A percentile compares a stretch with the other conserved stretches of the same genome.
Conservation (phyloP, 37 sponge, comb jelly and placozoan species). For the Dysidea cf. avara region DNA sequence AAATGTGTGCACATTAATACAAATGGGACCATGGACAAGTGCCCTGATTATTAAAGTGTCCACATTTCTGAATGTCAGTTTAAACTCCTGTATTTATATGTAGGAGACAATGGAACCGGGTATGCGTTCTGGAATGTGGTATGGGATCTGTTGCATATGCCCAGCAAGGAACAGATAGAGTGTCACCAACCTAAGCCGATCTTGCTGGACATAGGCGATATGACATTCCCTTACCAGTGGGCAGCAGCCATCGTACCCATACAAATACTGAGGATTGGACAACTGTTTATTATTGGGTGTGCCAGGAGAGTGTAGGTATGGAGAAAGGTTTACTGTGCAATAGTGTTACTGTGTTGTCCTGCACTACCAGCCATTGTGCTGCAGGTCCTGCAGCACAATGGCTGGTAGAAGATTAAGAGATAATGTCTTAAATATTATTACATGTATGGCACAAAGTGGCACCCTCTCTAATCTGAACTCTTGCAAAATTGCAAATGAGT, state of each 20-base stretch:
- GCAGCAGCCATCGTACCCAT: slow-evolving; percentile 53
- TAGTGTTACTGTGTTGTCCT: no score
- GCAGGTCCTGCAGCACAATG: slow-evolving; percentile 80
- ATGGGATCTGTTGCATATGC: slow-evolving; percentile 69
- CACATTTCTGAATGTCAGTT: no score
- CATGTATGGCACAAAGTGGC: no score
- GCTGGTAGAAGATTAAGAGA: slow-evolving; percentile 64
- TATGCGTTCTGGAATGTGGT: slow-evolving; percentile 84
- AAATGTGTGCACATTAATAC: no score
- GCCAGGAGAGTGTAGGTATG: slow-evolving; percentile 81
- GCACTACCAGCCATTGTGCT: no score
- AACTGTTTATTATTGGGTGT: slow-evolving; percentile 59
- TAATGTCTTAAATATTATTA: slow-evolving; percentile 22
- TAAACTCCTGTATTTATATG: no score
- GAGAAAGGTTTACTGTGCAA: no score
- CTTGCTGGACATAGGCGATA: slow-evolving; percentile 89
- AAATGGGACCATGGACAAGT: no score
- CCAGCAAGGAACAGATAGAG: slow-evolving; percentile 66
- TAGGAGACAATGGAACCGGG: slow-evolving; percentile 46
- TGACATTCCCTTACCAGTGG: slow-evolving; percentile 64
- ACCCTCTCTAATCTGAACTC: no score
- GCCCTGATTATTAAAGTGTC: no score
- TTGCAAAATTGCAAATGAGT: no score
- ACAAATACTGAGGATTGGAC: slow-evolving; percentile 57
- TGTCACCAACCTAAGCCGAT: slow-evolving; percentile 95